A percentile compares a stretch with the other conserved stretches of the same genome.
phyloP scores from a whole-genome alignment of 1,140 invertebrate genomes.

The Aricia agestis region DNA sequence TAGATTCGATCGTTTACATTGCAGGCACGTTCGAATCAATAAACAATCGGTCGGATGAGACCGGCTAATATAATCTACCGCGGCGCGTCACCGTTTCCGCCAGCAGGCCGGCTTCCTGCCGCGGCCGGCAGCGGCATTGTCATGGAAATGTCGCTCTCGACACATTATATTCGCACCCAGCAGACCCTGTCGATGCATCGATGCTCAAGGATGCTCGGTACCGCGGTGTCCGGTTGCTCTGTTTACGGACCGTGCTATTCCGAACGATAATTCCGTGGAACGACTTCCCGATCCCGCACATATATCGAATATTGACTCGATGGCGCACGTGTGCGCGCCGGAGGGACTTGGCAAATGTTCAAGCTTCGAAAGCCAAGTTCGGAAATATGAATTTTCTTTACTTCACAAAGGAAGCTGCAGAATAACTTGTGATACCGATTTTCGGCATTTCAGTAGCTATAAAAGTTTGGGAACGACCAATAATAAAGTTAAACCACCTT shows the following conservation, averaged over 20 bases:
- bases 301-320: not conserved
- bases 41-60: conserved; percentile 24
- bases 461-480: not conserved
- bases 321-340: not conserved
- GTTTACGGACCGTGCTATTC: not conserved
- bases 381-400: conserved; percentile 11
- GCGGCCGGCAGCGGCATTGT: conserved; percentile 45
- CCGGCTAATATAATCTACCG: conserved; percentile 13
- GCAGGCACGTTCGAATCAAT: conserved; percentile 32
- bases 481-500: not conserved
- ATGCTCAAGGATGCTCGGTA: not conserved
- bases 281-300: not conserved
- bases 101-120: conserved; percentile 40
- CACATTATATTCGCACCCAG: conserved; percentile 25
- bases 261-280: conserved; percentile 6
- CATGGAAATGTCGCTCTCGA: conserved; percentile 49
- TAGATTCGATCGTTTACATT: conserved; percentile 24
- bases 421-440: not conserved
- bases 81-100: conserved; percentile 15
- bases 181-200: not conserved
- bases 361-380: conserved; percentile 2
- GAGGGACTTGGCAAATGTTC: not conserved
- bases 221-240: not conserved
- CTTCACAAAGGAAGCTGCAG: not conserved
- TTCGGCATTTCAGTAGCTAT: not conserved